Evolutionary conservation across 2,888 invertebrate genomes (phyloP).

Genomic region (Drosophila nr. perissopoda): DNA sequence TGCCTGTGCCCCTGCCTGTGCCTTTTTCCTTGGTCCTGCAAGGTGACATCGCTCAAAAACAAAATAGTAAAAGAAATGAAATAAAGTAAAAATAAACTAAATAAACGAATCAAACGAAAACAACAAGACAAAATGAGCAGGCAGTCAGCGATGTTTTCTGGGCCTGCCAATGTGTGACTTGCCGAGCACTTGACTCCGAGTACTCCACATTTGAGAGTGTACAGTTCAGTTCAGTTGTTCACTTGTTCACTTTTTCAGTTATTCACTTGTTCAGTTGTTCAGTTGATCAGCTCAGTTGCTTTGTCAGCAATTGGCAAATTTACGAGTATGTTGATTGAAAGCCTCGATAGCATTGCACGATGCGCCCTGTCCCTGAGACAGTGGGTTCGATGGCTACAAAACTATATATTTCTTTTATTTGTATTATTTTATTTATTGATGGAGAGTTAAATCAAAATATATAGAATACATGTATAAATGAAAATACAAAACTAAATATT

Average conservation of each 20-base stretch:
- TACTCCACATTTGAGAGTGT: slow-evolving; percentile 36
- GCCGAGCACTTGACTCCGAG: slow-evolving; percentile 15
- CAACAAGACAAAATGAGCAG: background rate
- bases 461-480: background rate
- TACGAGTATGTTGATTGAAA: slow-evolving; percentile 64
- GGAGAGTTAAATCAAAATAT: background rate
- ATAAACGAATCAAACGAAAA: background rate
- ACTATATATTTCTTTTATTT: background rate
- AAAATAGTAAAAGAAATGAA: slow-evolving; percentile 3
- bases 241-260: background rate
- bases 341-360: slow-evolving; percentile 46
- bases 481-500: background rate
- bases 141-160: slow-evolving; percentile 28
- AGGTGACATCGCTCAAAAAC: slow-evolving; percentile 66
- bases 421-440: background rate
- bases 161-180: slow-evolving; percentile 25
- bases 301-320: slow-evolving; percentile 69
- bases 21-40: slow-evolving; percentile 5
- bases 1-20: background rate
- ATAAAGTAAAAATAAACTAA: slow-evolving; percentile 1
- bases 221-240: slow-evolving; percentile 19
- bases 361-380: slow-evolving; percentile 22
- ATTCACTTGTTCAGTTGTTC: background rate
- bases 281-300: slow-evolving; percentile 12
- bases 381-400: slow-evolving; percentile 17